phyloP scores from a whole-genome alignment of 2,888 invertebrate genomes.

The Athalia circularis region DNA sequence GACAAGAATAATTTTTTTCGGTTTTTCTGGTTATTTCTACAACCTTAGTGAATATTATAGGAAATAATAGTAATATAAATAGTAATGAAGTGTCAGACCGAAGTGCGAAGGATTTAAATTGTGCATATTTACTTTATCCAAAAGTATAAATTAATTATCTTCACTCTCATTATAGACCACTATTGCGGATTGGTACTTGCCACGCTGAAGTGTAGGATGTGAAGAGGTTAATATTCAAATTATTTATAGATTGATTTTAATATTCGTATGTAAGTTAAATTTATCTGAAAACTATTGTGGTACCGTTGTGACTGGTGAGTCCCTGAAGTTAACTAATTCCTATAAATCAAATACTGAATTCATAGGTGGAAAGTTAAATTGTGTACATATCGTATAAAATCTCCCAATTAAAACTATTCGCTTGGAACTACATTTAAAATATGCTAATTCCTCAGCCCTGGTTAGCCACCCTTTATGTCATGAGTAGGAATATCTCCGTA shows the following conservation, averaged over 20 bases:
- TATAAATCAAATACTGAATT: conserved; percentile 5
- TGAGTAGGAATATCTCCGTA: too few species aligned
- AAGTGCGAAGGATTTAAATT: conserved; percentile 14
- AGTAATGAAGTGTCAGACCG: not conserved
- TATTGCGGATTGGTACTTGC: not conserved
- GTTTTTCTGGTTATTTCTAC: conserved; percentile 55
- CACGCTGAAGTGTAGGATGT: not conserved
- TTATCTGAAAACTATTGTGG: conserved; percentile 21
- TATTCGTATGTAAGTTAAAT: conserved; percentile 36
- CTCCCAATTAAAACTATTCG: conserved; percentile 36
- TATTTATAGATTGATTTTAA: conserved; percentile 20
- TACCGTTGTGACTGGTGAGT: conserved; percentile 28
- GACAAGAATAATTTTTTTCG: conserved; percentile 55
- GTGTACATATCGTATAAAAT: conserved; percentile 44
- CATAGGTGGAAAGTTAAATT: conserved; percentile 30
- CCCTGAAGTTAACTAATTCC: conserved; percentile 37
- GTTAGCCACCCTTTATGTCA: too few species aligned
- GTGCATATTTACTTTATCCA: not conserved
- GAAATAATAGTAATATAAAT: conserved; percentile 14
- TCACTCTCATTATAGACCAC: conserved; percentile 5
- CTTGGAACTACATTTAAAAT: conserved; percentile 3
- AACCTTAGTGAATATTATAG: conserved; percentile 38
- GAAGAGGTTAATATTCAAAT: conserved; percentile 9
- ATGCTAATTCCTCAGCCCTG: not conserved
- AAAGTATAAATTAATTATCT: not conserved